phyloP scores from a whole-genome alignment of 2,113 vertebrate species.

The Balaeniceps rex region DNA sequence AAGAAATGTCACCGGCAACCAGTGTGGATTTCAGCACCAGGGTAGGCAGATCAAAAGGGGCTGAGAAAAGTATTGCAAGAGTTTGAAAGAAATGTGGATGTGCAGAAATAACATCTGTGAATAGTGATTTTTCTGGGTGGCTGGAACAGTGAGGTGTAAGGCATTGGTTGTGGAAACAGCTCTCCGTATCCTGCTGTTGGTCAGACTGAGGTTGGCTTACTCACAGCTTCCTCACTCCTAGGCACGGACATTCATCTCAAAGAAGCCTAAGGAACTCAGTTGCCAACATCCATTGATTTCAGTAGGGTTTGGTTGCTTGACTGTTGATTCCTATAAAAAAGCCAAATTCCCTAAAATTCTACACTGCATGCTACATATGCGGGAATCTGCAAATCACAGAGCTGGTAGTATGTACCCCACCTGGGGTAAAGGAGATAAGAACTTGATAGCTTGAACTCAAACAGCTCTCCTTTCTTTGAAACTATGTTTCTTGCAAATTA shows the following conservation, averaged over 20 bases:
- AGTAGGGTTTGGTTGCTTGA: background rate
- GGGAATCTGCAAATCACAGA: background rate
- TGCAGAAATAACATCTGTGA: background rate
- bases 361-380: rapidly evolving
- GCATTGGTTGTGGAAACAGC: background rate
- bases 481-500: background rate
- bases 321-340: background rate
- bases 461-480: background rate
- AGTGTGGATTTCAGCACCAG: background rate
- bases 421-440: background rate
- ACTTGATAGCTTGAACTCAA: background rate
- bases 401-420: too few relatives aligned
- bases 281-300: background rate
- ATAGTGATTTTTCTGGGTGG: background rate
- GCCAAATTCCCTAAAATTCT: background rate
- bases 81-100: background rate
- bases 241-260: background rate
- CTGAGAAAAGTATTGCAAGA: background rate
- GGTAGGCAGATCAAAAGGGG: background rate
- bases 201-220: background rate
- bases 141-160: background rate
- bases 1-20: background rate
- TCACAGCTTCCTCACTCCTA: background rate
- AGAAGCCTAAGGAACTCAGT: background rate
- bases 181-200: background rate